These are phyloP conservation scores for Pollenia labialis DNA, from an alignment of 2,888 invertebrate species.

Conservation along the genomic window DNA sequence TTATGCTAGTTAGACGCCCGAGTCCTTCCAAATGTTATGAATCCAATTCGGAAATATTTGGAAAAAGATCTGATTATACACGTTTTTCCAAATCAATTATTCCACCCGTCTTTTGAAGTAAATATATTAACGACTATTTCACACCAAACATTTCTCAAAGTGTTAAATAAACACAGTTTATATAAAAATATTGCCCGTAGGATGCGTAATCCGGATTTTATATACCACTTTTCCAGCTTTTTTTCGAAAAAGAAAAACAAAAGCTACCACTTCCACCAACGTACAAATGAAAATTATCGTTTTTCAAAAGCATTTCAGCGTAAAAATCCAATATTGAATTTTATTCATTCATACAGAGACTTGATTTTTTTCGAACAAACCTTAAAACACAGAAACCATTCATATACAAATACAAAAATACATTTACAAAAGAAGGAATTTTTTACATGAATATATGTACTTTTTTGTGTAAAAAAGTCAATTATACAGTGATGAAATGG, in stretches of 20 bases:
- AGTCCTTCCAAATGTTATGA: no score
- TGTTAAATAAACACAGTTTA: constrained; percentile 64
- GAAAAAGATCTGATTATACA: no score
- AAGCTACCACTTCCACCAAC: constrained; percentile 78
- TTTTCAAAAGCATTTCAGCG: constrained; percentile 83
- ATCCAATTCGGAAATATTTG: no score
- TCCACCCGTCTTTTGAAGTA: neutral
- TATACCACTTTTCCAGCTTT: constrained; percentile 49
- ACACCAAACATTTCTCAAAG: constrained; percentile 3
- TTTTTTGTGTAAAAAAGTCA: constrained; percentile 75
- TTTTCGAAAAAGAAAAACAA: constrained; percentile 39
- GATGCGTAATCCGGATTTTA: constrained; percentile 82
- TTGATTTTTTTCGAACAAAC: constrained; percentile 56
- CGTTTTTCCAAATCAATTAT: neutral
- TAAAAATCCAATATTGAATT: constrained; percentile 83
- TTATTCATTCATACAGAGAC: constrained; percentile 78
- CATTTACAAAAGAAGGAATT: constrained; percentile 34
- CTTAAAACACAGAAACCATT: constrained; percentile 28
- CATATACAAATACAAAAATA: constrained; percentile 52
- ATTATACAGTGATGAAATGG: constrained; percentile 77
- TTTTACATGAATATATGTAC: neutral
- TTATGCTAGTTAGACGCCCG: no score
- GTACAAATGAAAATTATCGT: constrained; percentile 82
- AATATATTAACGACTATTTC: neutral
- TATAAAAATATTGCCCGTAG: constrained; percentile 78